Base-by-base conservation (phyloP, 2,113 vertebrate species). In the Sorex fumeus region DNA sequence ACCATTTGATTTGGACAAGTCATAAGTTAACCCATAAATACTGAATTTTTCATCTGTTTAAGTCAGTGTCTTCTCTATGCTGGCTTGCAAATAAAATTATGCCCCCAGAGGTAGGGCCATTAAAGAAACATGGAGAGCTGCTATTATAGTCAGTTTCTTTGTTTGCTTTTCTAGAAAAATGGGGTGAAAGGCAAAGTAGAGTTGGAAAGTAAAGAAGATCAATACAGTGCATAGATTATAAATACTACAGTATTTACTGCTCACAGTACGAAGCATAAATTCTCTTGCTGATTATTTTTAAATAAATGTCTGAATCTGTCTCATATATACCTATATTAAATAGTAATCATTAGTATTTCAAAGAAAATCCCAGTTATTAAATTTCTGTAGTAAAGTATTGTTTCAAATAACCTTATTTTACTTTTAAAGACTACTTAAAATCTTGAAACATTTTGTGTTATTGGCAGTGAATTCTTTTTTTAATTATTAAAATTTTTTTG, bases 211-310 rank as follows among this genome's bases (percentile, higher is more conserved):
- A n/a, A 30, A 60, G 72, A 85, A 88, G 19, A 83, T 60, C 19
- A 74, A 8, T 53, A 40, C 4, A 76, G 8, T 45, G 10, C 62
- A 6, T 40, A 75, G 36, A 66, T 66, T 62, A 64, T 9, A 23
- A 69, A 4, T 60, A n/a, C n/a, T n/a, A n/a, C n/a, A n/a, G n/a
- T n/a, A 53, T 71, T 90, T 84, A 76, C 13, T 72, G 21, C 28
- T 34, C 62, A 78, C 4, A 75, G 32, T 2, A 76, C 45, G 40
- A 82, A 71, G 45, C 16, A 18, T 6, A 64, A 50, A 50, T 50
- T 19, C 6, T 92, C 50, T 86, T 78, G 40, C 30, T 43, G 88
- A 3, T 85, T 92, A 70, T 72, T 91, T 92, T 76, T 82, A 87
- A 50, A 81, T 6, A 91, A 77, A 84, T 21, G 21, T 84, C 43